A percentile compares a stretch with the other conserved stretches of the same genome.
phyloP scores from a whole-genome alignment of 1,140 invertebrate species.

The Drosophila gunungcola region DNA sequence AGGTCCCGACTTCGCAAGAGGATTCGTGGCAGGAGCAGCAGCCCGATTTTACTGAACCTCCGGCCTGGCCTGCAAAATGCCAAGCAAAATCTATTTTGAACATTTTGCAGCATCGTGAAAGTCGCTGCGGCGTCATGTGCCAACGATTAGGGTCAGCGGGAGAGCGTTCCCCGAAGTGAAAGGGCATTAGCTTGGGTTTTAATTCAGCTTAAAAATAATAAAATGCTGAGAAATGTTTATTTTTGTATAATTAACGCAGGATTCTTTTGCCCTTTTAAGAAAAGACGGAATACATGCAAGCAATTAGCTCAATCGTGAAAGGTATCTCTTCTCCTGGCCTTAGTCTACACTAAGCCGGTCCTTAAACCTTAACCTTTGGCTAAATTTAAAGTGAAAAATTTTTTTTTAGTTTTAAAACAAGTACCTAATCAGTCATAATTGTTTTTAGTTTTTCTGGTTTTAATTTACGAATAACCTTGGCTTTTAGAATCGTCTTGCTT shows the following conservation, averaged over 20 bases:
- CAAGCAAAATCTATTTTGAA: conserved; percentile 72
- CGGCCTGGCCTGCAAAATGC: conserved; percentile 27
- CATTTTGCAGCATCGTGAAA: conserved; percentile 54
- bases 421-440: too few species aligned
- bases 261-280: background rate
- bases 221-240: conserved; percentile 5
- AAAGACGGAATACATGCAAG: background rate
- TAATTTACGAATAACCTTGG: too few species aligned
- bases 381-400: too few species aligned
- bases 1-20: conserved; percentile 23
- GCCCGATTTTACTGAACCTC: background rate
- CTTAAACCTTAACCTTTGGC: too few species aligned
- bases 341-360: too few species aligned
- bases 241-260: background rate
- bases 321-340: too few species aligned
- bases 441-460: too few species aligned
- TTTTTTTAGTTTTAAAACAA: too few species aligned
- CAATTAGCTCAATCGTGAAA: too few species aligned
- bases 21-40: background rate
- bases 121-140: conserved; percentile 49
- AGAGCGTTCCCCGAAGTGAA: conserved; percentile 14
- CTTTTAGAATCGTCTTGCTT: too few species aligned
- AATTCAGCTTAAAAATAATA: conserved; percentile 11
- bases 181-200: conserved; percentile 11
- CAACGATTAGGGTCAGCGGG: conserved; percentile 53